Percentiles rank a stretch among this genome's conserved stretches.
Conservation (phyloP, 2,888 invertebrate species). For the Himalopsyche kuldschensis region DNA sequence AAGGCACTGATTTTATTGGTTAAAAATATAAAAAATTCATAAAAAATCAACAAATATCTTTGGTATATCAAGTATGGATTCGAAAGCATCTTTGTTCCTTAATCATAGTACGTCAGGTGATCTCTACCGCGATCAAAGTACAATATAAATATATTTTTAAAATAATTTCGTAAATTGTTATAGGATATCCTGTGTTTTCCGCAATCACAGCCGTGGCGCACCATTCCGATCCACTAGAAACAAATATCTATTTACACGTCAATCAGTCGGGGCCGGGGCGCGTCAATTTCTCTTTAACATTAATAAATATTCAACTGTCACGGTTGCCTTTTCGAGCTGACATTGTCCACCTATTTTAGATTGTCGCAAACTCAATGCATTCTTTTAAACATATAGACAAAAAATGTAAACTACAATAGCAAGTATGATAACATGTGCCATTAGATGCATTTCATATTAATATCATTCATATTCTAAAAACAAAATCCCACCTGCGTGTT, state of each 20-base stretch:
- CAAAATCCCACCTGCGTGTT: too few species aligned
- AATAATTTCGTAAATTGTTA: conserved; percentile 1
- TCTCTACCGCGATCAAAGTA: neutral
- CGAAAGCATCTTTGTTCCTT: neutral
- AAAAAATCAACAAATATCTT: conserved; percentile 38
- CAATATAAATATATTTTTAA: neutral
- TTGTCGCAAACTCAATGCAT: neutral
- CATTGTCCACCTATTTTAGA: neutral
- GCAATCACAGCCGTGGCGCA: conserved; percentile 37
- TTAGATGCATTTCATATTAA: too few species aligned
- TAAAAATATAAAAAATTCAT: conserved; percentile 26
- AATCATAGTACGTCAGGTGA: neutral
- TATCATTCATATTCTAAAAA: too few species aligned
- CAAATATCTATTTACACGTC: conserved; percentile 4
- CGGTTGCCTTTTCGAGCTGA: neutral
- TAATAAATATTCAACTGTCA: neutral
- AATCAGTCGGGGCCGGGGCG: neutral
- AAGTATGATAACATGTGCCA: too few species aligned
- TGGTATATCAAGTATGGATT: conserved; percentile 33
- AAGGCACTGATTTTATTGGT: conserved; percentile 35
- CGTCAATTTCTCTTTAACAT: neutral
- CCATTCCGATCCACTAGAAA: neutral
- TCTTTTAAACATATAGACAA: too few species aligned
- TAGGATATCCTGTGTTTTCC: conserved; percentile 38
- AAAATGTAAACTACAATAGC: too few species aligned